Evolutionary conservation across 1,140 invertebrate species (phyloP).

Genomic region (Atopsyche davidsoni): DNA sequence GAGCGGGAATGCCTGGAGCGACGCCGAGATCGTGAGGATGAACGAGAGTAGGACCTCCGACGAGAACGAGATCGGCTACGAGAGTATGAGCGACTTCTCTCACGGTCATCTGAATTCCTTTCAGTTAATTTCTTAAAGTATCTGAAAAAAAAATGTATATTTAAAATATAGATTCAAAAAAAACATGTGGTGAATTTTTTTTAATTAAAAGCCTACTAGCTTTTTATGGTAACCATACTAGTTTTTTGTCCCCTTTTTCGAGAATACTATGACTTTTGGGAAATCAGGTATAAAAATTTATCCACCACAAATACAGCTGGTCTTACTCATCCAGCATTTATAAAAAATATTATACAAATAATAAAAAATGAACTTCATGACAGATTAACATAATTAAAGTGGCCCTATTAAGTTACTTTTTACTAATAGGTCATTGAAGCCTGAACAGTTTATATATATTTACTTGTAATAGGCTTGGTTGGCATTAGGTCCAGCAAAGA

Average conservation of each 20-base stretch:
- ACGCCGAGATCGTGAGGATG: conserved; percentile 26
- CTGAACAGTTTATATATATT: conserved; percentile 17
- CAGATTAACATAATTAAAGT: not conserved
- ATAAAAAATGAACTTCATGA: not conserved
- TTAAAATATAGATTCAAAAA: too few species aligned
- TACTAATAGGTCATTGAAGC: not conserved
- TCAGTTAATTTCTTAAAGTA: conserved; percentile 47
- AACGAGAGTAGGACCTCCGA: conserved; percentile 43
- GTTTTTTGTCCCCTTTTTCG: not conserved
- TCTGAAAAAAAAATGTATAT: conserved; percentile 32
- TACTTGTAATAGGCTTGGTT: conserved; percentile 42
- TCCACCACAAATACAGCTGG: conserved; percentile 31
- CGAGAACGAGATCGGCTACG: conserved; percentile 34
- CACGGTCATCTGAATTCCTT: conserved; percentile 36
- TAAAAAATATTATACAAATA: not conserved
- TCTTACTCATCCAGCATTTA: conserved; percentile 27
- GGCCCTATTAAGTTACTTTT: too few species aligned
- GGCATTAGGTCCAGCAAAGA: conserved; percentile 42
- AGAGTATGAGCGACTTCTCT: conserved; percentile 32
- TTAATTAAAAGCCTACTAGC: not conserved
- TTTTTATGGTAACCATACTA: not conserved
- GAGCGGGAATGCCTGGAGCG: conserved; percentile 27
- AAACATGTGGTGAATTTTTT: too few species aligned
- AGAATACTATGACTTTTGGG: too few species aligned
- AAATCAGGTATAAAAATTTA: conserved; percentile 3